Base-by-base conservation (phyloP, 2,888 invertebrate species). In the Ennomos fuscantarius region DNA sequence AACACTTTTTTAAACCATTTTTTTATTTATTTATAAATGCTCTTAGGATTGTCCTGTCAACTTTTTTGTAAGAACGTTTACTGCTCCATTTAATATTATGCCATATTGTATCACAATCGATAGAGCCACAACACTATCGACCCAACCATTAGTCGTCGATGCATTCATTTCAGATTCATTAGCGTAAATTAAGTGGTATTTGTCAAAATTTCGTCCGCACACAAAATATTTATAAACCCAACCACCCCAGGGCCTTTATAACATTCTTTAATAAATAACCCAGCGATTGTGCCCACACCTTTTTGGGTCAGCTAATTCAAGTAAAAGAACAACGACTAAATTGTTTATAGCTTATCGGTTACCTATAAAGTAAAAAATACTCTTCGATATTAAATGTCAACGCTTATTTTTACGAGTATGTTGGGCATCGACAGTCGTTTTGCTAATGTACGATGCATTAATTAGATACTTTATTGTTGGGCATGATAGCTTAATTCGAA, bases 151-250 rank as follows among this genome's bases (percentile, higher is more conserved):
- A 78, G 77, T 82, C 79, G 81, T 80, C 80, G 76, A 78, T 80
- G 84, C 87, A 88, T 87, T 86, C 79, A 87, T 87, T 88, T 83
- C 64, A 82, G 79, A 82, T 86, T 91, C 87, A 89, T 90, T 91
- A 89, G 86, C 84, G 84, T 86, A 88, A 89, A 91, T 91, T 89
- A 90, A 91, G 89, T 87, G 82, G 87, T 90, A 90, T 91, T 89
- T 89, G 89, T 90, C 89, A 88, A 87, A 88, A 84, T 79, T 82
- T 84, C 78, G 79, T 79, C 78, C 66, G 79, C 73, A 81, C 78
- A 82, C 84, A 83, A 88, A 88, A 89, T 86, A 88, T 88, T 87
- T 87, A 85, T 87, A 87, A 85, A 86, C 80, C 73, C 69, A 73
- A 76, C 82, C 81, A 81, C 78, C 78, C 77, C 59, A 64, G 62